A percentile compares a stretch with the other conserved stretches of the same genome.
These are phyloP conservation scores for Vesta saturnalis DNA, from an alignment of 2,888 invertebrate genomes.

Conservation along the genomic window DNA sequence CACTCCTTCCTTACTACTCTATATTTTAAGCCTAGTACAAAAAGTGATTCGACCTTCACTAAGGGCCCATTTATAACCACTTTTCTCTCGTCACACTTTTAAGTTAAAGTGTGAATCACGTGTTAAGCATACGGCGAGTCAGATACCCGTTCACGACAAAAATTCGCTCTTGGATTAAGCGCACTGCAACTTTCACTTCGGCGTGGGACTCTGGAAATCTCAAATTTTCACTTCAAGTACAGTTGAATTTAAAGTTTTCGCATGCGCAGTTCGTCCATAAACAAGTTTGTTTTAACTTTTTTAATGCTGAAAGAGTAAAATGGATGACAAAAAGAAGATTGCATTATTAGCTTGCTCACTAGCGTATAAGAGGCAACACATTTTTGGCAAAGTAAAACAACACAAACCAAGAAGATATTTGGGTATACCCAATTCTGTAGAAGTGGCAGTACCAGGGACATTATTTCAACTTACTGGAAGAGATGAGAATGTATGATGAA, in stretches of 20 bases:
- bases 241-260: background rate
- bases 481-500: background rate
- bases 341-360: background rate
- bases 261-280: background rate
- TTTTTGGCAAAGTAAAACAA: background rate
- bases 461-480: background rate
- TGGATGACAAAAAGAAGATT: background rate
- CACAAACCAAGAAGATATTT: background rate
- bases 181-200: background rate
- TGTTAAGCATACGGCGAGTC: background rate
- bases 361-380: background rate
- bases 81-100: background rate
- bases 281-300: too few species aligned
- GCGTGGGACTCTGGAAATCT: too few species aligned
- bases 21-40: too few species aligned
- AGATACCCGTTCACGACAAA: background rate
- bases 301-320: background rate
- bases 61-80: background rate
- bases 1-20: too few species aligned
- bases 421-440: background rate
- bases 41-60: too few species aligned
- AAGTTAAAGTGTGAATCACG: background rate
- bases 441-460: conserved; percentile 1
- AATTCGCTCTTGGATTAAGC: background rate
- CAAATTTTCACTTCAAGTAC: background rate